Evolutionary conservation across 2,113 vertebrate genomes (phyloP).

Genomic region (Pachyramphus minor): DNA sequence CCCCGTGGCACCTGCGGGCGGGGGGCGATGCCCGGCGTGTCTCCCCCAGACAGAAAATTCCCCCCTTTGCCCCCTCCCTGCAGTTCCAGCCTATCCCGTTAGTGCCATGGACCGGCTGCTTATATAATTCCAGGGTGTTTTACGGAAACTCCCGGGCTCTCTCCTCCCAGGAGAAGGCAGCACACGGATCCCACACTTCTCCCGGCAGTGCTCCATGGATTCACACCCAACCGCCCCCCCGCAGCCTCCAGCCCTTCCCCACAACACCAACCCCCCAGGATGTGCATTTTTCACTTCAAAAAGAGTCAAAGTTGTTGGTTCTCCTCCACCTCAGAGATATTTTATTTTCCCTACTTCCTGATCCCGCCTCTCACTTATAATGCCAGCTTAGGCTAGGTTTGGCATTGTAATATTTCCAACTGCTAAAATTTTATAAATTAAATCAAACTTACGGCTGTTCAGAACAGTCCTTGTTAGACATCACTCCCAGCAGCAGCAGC

Average conservation of each 20-base stretch:
- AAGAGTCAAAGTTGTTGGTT: not conserved
- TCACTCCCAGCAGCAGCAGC: not conserved
- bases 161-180: not conserved
- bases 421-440: not conserved
- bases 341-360: not conserved
- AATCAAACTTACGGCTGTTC: not conserved
- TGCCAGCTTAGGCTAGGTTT: not conserved
- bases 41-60: not conserved
- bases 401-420: not conserved
- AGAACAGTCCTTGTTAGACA: rapidly evolving
- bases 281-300: not conserved
- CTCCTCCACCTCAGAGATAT: rapidly evolving
- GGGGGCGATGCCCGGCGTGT: not conserved
- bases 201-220: not conserved
- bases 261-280: not conserved
- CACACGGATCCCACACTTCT: not conserved
- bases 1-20: not conserved
- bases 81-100: rapidly evolving
- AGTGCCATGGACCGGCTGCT: not conserved
- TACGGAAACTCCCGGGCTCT: not conserved
- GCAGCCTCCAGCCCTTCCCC: not conserved
- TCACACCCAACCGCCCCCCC: not conserved
- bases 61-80: not conserved
- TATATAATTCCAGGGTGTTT: rapidly evolving
- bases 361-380: not conserved